Conservation (phyloP, 2,888 invertebrate species). For the Poecilus cupreus region DNA sequence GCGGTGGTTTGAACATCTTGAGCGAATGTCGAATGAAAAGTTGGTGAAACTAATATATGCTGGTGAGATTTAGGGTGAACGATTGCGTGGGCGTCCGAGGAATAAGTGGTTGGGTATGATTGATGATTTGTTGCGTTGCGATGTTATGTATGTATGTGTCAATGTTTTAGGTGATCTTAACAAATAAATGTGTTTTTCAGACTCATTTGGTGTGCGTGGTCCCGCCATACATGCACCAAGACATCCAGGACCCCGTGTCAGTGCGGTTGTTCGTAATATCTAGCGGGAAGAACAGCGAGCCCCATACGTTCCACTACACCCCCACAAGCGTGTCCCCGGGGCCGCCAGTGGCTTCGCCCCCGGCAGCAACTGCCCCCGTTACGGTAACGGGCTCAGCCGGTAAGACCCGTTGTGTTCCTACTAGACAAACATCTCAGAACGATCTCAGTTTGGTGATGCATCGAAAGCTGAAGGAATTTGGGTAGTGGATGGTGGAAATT, state of each 20-base stretch:
- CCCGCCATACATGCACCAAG: constrained; percentile 83
- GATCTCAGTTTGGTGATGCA: constrained; percentile 57
- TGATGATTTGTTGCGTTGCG: no score
- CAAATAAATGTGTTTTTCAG: no score
- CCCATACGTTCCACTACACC: constrained; percentile 89
- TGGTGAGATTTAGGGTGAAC: no score
- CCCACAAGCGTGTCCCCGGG: constrained; percentile 72
- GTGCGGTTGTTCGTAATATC: constrained; percentile 88
- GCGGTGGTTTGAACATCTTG: no score
- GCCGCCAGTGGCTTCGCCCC: not conserved
- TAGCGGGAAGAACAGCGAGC: constrained; percentile 90
- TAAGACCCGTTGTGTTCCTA: constrained; percentile 45
- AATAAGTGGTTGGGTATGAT: no score
- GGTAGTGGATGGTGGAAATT: no score
- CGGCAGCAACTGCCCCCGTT: constrained; percentile 3
- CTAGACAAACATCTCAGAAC: constrained; percentile 41
- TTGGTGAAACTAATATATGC: no score
- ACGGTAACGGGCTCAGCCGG: constrained; percentile 52
- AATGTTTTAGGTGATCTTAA: no score
- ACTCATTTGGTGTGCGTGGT: constrained; percentile 92
- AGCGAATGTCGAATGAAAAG: no score
- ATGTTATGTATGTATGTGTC: no score
- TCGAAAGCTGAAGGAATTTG: not conserved
- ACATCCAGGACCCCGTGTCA: constrained; percentile 81
- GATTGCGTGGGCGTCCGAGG: no score